A percentile compares a stretch with the other conserved stretches of the same genome.
Evolutionary conservation across 1,140 invertebrate species (phyloP).

Genomic region (Heliothis subflexa): DNA sequence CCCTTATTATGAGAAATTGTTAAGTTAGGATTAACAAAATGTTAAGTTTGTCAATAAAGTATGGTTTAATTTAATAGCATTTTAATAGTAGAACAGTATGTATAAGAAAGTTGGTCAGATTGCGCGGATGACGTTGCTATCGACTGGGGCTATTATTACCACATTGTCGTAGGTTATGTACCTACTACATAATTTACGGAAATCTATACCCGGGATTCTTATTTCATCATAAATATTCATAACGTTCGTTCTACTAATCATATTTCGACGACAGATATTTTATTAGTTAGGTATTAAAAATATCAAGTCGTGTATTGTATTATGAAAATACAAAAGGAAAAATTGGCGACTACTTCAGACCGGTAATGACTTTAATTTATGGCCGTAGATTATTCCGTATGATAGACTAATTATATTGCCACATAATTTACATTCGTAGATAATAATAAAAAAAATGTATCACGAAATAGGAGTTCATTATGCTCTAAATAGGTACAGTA

Average conservation of each 20-base stretch:
- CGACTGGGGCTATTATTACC: not conserved
- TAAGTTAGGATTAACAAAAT: no score
- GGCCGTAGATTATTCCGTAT: not conserved
- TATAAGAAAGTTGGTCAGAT: not conserved
- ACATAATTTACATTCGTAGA: not conserved
- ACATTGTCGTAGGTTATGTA: conserved; percentile 25
- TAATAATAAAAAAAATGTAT: not conserved
- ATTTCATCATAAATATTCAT: conserved; percentile 30
- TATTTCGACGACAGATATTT: not conserved
- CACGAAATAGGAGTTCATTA: not conserved
- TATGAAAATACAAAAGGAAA: not conserved
- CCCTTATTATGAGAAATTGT: no score
- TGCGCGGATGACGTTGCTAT: not conserved
- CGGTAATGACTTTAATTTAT: not conserved
- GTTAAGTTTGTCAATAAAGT: not conserved
- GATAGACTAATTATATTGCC: not conserved
- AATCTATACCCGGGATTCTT: not conserved
- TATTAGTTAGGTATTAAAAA: not conserved
- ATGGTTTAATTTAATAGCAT: not conserved
- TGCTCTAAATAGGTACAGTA: not conserved
- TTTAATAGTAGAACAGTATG: not conserved
- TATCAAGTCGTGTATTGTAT: not conserved
- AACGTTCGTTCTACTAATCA: not conserved
- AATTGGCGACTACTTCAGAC: not conserved
- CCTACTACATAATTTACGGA: conserved; percentile 15